These are phyloP conservation scores for Apaloderma vittatum DNA, from an alignment of 2,113 vertebrate species.

Conservation along the genomic window DNA sequence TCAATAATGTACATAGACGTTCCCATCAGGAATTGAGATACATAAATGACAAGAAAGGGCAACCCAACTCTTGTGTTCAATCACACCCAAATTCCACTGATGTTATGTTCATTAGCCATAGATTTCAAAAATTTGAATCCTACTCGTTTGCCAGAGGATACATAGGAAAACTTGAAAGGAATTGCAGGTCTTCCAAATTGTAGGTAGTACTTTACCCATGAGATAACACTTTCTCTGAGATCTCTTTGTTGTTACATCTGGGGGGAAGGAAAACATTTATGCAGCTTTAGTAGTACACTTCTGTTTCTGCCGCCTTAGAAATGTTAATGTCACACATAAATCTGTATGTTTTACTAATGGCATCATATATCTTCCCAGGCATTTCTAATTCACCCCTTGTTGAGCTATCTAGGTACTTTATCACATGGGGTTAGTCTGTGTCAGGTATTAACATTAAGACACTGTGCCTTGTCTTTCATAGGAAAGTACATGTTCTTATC, in stretches of 20 bases:
- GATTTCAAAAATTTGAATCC: neutral
- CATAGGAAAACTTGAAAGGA: neutral
- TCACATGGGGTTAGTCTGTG: neutral
- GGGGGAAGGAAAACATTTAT: neutral
- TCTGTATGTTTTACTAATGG: slow-evolving; percentile 41
- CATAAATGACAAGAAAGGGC: neutral
- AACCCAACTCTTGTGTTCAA: neutral
- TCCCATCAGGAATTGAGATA: neutral
- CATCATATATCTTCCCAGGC: slow-evolving; percentile 22
- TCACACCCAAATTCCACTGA: neutral
- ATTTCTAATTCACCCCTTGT: neutral
- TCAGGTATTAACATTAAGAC: slow-evolving; percentile 23
- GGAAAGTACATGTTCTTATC: slow-evolving; percentile 28
- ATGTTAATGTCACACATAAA: slow-evolving; percentile 34
- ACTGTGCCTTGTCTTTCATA: neutral
- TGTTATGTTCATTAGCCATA: neutral
- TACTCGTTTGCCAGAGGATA: neutral
- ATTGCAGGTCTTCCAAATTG: neutral
- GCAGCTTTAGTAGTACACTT: neutral
- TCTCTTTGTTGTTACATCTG: neutral
- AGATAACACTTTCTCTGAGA: neutral
- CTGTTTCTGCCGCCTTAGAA: neutral
- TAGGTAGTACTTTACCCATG: neutral
- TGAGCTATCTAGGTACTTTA: slow-evolving; percentile 43
- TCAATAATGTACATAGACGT: rapidly evolving